Conservation (phyloP, 2,797 vertebrate species). For the Lophotriccus pileatus region DNA sequence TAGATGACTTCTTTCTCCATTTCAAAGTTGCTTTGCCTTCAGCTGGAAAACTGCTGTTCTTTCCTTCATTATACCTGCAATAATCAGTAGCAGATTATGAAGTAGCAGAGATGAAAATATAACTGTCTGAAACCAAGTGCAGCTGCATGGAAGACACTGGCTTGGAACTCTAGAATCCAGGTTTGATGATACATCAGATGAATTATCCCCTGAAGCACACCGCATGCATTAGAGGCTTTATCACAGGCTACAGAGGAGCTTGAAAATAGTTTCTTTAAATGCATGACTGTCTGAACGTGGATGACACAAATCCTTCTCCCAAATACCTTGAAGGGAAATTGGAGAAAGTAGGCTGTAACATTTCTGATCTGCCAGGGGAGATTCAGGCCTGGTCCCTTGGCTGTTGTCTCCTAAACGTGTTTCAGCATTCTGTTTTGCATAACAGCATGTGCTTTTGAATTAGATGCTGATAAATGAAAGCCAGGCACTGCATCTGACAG, state of each 20-base stretch:
- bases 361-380: background rate
- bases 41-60: background rate
- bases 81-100: too few relatives aligned
- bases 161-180: background rate
- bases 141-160: background rate
- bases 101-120: background rate
- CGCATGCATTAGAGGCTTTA: background rate
- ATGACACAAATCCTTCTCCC: background rate
- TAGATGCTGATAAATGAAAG: background rate
- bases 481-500: background rate
- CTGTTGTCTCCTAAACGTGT: background rate
- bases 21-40: background rate
- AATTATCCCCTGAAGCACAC: background rate
- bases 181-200: too few relatives aligned
- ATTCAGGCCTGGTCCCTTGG: background rate
- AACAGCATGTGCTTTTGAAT: background rate
- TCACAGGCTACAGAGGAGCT: background rate
- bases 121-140: background rate
- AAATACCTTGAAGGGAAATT: background rate
- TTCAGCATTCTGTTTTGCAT: background rate
- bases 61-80: background rate
- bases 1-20: background rate
- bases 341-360: background rate
- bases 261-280: background rate
- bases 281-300: accelerated